Evolutionary conservation across 1,140 invertebrate species (phyloP), one percentile per base, ranked within the genome.

Genomic region (Elymnias hypermnestra): DNA sequence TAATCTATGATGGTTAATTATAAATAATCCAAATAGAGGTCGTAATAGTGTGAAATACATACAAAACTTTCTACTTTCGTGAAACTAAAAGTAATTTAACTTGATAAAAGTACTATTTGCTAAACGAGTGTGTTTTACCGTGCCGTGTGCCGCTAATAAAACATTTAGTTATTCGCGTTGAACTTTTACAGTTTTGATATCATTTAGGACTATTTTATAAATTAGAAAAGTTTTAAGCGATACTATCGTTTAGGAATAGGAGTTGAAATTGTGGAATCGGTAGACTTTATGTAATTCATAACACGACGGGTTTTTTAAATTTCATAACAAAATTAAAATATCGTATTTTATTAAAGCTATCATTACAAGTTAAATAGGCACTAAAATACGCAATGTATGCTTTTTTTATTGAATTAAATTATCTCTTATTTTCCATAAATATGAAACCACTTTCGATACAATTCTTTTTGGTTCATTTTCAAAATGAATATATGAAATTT

Each of bases 21-120:
- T 62, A 54, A 49, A 54, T 54, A 62, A 47, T 52, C n/a, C 22
- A 47, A 57, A 35, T 22, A 23, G 28, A 26, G 36, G 42, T 21
- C 19, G 25, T 47, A 35, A 52, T 41, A 17, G 26, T 54, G 46
- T 51, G 47, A 43, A 46, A 59, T 56, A 53, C 45, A 36, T 49
- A 58, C 56, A 59, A 57, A 58, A 63, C 38, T 63, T 56, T 53
- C 39, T 39, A 51, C 50, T 56, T 56, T 56, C 44, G 53, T 49
- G 26, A 35, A 55, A 47, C 40, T 56, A 50, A 57, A 63, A 63
- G 57, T 57, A 63, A 63, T 63, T 63, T 59, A 63, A 63, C 49
- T 63, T 59, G 53, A 63, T 63, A 53, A 63, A 63, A 58, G 52
- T 56, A 51, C 53, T 63, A 59, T 63, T 59, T 63, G 53, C 56